Evolutionary conservation across 2,113 vertebrate species (phyloP), one percentile per base, ranked within the genome.

Genomic region (Ceratotherium simum): DNA sequence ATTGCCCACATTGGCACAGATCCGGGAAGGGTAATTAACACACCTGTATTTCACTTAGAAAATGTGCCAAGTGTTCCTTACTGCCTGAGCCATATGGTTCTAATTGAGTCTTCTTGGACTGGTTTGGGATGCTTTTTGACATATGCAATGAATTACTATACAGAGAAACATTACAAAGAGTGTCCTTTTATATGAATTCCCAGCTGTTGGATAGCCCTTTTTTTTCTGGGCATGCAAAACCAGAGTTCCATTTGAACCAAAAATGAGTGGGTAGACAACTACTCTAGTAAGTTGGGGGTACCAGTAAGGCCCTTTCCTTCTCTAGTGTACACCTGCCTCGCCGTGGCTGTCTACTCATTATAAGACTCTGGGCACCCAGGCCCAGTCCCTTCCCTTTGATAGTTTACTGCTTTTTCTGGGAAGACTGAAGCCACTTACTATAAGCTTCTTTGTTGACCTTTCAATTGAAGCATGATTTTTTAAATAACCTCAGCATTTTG

Each of bases 51-150:
- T 65, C 78, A 48, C 89, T 88, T 80, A 95, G 91, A 88, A 95
- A 93, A 46, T 39, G 58, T 93, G 80, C 39, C 94, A 96, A 94
- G 39, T 51, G 56, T 75, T 98, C 83, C 95, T 84, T 89, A 42
- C 48, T 51, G 76, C 73, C 65, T 91, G 73, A 75, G 42, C 17
- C 65, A 97, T 97, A 92, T 2, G 2, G 67, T 96, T 96, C 64
- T 85, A 92, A 73, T 80, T 75, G 60, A 93, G 88, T 20, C 25
- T 96, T 95, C 91, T 94, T 96, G 93, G 93, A 25, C 48, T 92
- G 39, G 25, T 64, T 96, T 96, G 78, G 0, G 93, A 97, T 97
- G 88, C 85, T 78, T 69, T 97, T 94, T 92, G 48, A 25, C 48
- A 82, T n/a, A 72, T 67, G 8, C 67, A 81, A 85, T 56, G 51